Base-by-base conservation (phyloP, 2,888 invertebrate genomes). In the Zaprionus bogoriensis region DNA sequence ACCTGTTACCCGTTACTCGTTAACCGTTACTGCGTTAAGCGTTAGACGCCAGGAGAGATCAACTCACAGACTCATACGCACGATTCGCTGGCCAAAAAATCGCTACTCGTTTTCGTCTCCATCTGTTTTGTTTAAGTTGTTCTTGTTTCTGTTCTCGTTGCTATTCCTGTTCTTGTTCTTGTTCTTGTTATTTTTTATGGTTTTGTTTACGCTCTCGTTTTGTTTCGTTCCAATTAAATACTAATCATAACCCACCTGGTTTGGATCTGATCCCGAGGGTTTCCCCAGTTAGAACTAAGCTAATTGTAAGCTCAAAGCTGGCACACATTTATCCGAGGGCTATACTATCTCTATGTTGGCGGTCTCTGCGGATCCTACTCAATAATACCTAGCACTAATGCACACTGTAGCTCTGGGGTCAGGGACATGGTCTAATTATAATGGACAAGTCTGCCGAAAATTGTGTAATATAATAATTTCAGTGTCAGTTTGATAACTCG, bases 201-300 rank as follows among this genome's bases (percentile, higher is more conserved):
- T 7, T 23, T 6, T 19, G 39, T 39, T 45, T 39, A 48, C 30
- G 46, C 67, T 65, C 59, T 50, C 32, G 59, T 82, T 75, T 54
- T 41, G 38, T 51, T 41, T 36, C 19, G 9, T 46, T 46, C 73
- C 48, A 23, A 55, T 64, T 67, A 20, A 7, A 10, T 76, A 76
- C 74, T 74, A 74, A 74, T 72, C 63, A 63, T 54, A 39, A 51
- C 42, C 17, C 25, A 27, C n/a, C n/a, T n/a, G 59, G 59, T 46
- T 41, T 48, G 45, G 38, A 36, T 42, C 20, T 38, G 42, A 36
- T 23, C 44, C 30, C 36, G 28, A 41, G 25, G 48, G 38, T 20
- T 41, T 27, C 19, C 12, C 22, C 46, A 77, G 54, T 51, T 10
- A 41, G 41, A 41, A 2, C 22, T 41, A 41, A 41, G 41, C 41